Percentiles rank a stretch among this genome's conserved stretches.
Conservation (phyloP, 2,797 vertebrate genomes). For the Discoglossus pictus region DNA sequence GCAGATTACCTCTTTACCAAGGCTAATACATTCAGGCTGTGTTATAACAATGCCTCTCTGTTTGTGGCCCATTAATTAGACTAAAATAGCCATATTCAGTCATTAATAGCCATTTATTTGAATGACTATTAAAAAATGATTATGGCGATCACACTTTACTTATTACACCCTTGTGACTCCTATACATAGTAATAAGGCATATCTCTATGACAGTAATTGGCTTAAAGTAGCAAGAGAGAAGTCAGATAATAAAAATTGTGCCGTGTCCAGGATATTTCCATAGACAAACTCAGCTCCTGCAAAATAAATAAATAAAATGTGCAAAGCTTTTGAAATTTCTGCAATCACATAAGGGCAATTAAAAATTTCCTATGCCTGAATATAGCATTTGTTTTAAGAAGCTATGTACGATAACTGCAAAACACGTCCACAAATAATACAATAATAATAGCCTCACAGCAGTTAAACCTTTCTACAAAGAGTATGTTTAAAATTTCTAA, state of each 20-base stretch:
- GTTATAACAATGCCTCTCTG: background rate
- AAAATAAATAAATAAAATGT: slow-evolving; percentile 26
- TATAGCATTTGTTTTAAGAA: slow-evolving; percentile 17
- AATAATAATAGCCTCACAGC: slow-evolving; percentile 32
- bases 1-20: too few relatives aligned
- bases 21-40: background rate
- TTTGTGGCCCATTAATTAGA: slow-evolving; percentile 16
- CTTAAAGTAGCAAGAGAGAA: slow-evolving; percentile 43
- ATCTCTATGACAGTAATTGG: slow-evolving; percentile 44
- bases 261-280: slow-evolving; percentile 34
- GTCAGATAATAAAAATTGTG: slow-evolving; percentile 38
- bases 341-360: slow-evolving; percentile 30
- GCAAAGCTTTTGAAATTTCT: slow-evolving; percentile 28
- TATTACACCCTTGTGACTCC: slow-evolving; percentile 28
- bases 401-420: slow-evolving; percentile 22
- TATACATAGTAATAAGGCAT: slow-evolving; percentile 34
- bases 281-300: slow-evolving; percentile 20
- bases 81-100: slow-evolving; percentile 5
- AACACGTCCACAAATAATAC: slow-evolving; percentile 41
- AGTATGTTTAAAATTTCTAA: slow-evolving; percentile 39
- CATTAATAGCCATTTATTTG: slow-evolving; percentile 37
- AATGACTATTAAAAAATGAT: slow-evolving; percentile 39
- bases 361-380: slow-evolving; percentile 12
- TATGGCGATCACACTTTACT: slow-evolving; percentile 24
- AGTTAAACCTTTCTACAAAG: slow-evolving; percentile 44